These are phyloP conservation scores for Agrypnus murinus DNA, from an alignment of 2,888 invertebrate species.

Conservation along the genomic window DNA sequence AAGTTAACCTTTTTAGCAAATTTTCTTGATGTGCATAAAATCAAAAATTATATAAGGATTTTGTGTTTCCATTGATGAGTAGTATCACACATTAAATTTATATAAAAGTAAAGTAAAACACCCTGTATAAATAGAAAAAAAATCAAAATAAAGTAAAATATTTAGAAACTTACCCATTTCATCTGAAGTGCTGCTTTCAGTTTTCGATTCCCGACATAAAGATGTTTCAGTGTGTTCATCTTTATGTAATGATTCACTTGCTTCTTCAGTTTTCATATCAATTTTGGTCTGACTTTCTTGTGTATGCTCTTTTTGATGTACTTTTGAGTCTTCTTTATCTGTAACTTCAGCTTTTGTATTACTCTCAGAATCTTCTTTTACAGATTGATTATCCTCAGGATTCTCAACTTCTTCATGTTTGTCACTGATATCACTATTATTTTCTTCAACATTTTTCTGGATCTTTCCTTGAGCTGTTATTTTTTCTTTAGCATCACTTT, in stretches of 20 bases:
- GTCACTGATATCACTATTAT: background rate
- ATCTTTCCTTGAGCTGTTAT: conserved; percentile 44
- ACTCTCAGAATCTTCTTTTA: conserved; percentile 69
- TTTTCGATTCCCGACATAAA: conserved; percentile 1
- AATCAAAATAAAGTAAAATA: too few relatives aligned
- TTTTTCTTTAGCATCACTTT: background rate
- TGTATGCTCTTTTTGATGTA: conserved; percentile 36
- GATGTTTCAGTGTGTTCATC: background rate
- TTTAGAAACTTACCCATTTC: conserved; percentile 39
- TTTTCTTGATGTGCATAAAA: too few relatives aligned
- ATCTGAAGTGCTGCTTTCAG: conserved; percentile 19
- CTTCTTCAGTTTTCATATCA: conserved; percentile 16
- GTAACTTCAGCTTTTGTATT: conserved; percentile 56
- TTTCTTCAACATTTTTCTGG: conserved; percentile 36
- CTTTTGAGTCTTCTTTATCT: conserved; percentile 40
- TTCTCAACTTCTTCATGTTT: conserved; percentile 54
- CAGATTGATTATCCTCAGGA: conserved; percentile 62
- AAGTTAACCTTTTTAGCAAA: too few relatives aligned
- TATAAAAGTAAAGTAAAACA: too few relatives aligned
- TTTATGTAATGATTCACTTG: background rate
- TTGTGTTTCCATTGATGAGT: too few relatives aligned
- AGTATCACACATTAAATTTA: too few relatives aligned
- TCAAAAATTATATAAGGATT: too few relatives aligned
- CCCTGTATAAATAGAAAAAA: too few relatives aligned
- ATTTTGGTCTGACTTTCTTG: background rate